A percentile compares a stretch with the other conserved stretches of the same genome.
These are phyloP conservation scores for Spea bombifrons DNA, from an alignment of 2,113 vertebrate genomes.

Conservation along the genomic window DNA sequence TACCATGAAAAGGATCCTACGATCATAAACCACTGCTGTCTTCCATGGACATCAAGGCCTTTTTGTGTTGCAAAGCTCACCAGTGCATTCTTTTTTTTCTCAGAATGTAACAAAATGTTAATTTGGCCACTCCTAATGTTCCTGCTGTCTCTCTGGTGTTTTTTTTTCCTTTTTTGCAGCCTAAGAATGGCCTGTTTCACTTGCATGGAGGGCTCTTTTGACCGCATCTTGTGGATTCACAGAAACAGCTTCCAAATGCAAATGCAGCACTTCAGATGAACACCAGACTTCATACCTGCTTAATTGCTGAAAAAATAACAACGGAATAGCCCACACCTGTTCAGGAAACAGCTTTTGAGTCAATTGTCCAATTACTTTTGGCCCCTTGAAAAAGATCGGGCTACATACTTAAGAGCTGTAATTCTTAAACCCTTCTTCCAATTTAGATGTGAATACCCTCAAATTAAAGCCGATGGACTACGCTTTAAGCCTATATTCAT, in stretches of 20 bases:
- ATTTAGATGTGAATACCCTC: background rate
- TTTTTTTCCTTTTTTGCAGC: background rate
- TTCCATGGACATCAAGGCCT: background rate
- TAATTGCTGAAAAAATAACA: background rate
- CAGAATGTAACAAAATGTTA: background rate
- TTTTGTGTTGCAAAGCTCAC: background rate
- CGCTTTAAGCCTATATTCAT: background rate
- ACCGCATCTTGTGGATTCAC: background rate
- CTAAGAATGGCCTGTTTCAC: background rate
- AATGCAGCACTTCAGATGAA: too few relatives aligned
- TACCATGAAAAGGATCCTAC: background rate
- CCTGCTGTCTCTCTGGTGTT: background rate
- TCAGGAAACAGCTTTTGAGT: background rate
- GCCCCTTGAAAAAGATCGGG: background rate
- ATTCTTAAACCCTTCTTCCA: background rate
- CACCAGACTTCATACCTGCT: constrained; percentile 9
- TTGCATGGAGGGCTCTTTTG: background rate
- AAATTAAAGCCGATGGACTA: background rate
- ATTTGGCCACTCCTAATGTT: constrained; percentile 1
- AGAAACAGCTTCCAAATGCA: background rate
- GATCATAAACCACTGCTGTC: background rate
- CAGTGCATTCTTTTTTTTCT: background rate
- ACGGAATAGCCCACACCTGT: background rate
- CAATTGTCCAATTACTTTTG: constrained; percentile 6
- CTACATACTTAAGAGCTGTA: background rate